Conservation (phyloP, 2,888 invertebrate genomes). For the Odontomyia ornata region DNA sequence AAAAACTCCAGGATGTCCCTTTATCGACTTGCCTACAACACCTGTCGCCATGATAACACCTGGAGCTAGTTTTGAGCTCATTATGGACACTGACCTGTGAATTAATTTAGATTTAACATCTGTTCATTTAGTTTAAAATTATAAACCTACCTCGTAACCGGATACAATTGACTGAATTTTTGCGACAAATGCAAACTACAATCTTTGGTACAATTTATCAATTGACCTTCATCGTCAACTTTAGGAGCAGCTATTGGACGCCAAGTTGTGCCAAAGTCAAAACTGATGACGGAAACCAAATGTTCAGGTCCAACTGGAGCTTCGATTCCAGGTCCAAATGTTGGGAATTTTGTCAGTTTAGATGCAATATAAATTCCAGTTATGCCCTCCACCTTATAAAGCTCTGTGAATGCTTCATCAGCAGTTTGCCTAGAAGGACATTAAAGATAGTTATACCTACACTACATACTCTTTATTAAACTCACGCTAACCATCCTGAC, state of each 20-base stretch:
- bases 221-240: constrained; percentile 73
- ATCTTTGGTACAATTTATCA: constrained; percentile 73
- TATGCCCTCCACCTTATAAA: constrained; percentile 87
- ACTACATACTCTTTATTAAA: constrained; percentile 52
- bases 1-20: constrained; percentile 83
- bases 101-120: not conserved
- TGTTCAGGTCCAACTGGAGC: constrained; percentile 75
- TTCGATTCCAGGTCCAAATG: constrained; percentile 45
- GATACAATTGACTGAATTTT: constrained; percentile 84
- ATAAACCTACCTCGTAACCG: constrained; percentile 68
- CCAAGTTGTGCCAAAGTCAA: constrained; percentile 89
- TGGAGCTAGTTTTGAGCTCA: constrained; percentile 87
- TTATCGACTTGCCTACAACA: constrained; percentile 78
- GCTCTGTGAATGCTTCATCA: constrained; percentile 84
- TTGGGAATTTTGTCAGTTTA: constrained; percentile 69
- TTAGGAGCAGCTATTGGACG: constrained; percentile 76
- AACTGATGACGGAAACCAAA: constrained; percentile 81
- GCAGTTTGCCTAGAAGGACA: constrained; percentile 72
- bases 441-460: constrained; percentile 9
- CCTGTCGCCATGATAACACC: constrained; percentile 90
- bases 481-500: constrained; percentile 84
- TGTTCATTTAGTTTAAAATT: not conserved
- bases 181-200: constrained; percentile 90
- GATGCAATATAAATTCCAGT: constrained; percentile 91
- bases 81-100: constrained; percentile 76